Percentiles rank a stretch among this genome's conserved stretches.
These are phyloP conservation scores for Heliconius sara DNA, from an alignment of 2,888 invertebrate species.

Conservation along the genomic window DNA sequence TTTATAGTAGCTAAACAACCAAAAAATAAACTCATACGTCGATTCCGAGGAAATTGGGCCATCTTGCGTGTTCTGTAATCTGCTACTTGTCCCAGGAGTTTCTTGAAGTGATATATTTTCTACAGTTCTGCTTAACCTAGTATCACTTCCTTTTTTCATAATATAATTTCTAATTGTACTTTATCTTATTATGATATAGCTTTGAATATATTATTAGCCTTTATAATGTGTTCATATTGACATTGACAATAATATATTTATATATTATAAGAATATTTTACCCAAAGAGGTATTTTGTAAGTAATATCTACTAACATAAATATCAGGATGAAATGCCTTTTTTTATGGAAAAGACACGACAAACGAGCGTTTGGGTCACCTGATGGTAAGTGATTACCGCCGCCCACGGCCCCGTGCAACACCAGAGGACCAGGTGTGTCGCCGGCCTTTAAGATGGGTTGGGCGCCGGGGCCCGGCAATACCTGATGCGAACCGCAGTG, in stretches of 20 bases:
- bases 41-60: constrained; percentile 54
- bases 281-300: constrained; percentile 7
- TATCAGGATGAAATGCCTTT: neutral
- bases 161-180: constrained; percentile 44
- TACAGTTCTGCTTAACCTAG: constrained; percentile 59
- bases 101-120: constrained; percentile 50
- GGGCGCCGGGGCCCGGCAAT: too few species aligned
- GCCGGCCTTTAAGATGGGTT: too few species aligned
- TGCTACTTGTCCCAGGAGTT: constrained; percentile 45
- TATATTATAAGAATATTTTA: constrained; percentile 8
- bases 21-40: constrained; percentile 72
- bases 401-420: too few species aligned
- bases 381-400: too few species aligned
- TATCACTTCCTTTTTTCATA: constrained; percentile 63
- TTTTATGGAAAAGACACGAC: too few species aligned
- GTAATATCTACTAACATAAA: neutral
- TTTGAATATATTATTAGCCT: neutral
- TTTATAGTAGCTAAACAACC: constrained; percentile 64
- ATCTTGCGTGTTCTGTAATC: constrained; percentile 54
- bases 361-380: too few species aligned
- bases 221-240: constrained; percentile 13
- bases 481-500: too few species aligned
- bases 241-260: constrained; percentile 13
- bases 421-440: too few species aligned
- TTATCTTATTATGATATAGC: constrained; percentile 7